Conservation (phyloP, 1,140 invertebrate genomes). For the Hydropsyche tenuis region DNA sequence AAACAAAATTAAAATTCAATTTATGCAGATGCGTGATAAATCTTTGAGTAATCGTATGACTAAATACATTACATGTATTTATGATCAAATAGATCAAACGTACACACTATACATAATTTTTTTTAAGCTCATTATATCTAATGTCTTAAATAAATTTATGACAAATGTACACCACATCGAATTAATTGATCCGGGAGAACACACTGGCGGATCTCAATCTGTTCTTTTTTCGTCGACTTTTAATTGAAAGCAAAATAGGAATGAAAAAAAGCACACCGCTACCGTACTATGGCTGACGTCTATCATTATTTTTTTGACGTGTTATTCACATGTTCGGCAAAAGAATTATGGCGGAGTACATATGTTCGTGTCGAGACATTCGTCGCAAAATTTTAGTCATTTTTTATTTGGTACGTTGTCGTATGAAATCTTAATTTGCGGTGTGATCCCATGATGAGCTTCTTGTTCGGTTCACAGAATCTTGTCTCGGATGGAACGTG, state of each 20-base stretch:
- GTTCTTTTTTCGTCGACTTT: too few relatives aligned
- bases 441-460: constrained; percentile 18
- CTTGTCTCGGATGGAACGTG: constrained; percentile 9
- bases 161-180: too few relatives aligned
- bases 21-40: too few relatives aligned
- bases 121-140: not conserved
- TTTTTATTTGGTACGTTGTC: not conserved
- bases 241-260: too few relatives aligned
- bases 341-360: not conserved
- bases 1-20: too few relatives aligned
- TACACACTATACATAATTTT: too few relatives aligned
- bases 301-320: constrained; percentile 7
- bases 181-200: too few relatives aligned
- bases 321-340: constrained; percentile 18
- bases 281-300: not conserved
- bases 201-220: too few relatives aligned
- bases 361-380: not conserved
- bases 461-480: constrained; percentile 14
- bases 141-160: not conserved
- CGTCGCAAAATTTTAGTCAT: constrained; percentile 8
- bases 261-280: not conserved
- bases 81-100: too few relatives aligned
- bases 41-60: too few relatives aligned
- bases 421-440: constrained; percentile 24
- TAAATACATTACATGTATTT: too few relatives aligned